phyloP scores from a whole-genome alignment of 2,113 vertebrate genomes.

The Solenodon paradoxus region DNA sequence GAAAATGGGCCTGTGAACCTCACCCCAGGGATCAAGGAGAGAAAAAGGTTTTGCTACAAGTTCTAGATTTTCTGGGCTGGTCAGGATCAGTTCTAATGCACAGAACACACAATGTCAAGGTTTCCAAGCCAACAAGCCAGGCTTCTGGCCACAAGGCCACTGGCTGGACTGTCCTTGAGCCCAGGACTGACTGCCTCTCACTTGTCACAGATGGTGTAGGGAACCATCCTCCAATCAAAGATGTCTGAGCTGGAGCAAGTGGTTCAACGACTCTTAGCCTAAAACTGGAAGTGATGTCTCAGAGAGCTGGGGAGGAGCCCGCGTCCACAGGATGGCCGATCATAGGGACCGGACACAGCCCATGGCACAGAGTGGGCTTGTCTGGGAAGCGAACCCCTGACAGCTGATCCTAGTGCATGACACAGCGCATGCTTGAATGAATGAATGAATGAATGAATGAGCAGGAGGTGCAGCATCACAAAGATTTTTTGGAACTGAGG shows the following conservation, averaged over 20 bases:
- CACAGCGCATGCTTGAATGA: not conserved
- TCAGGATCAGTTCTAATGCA: accelerated
- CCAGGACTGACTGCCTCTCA: not conserved
- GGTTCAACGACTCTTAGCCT: not conserved
- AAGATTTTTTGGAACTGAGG: not conserved
- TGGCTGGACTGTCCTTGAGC: not conserved
- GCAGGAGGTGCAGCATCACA: not conserved
- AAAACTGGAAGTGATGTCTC: not conserved
- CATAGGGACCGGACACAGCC: not conserved
- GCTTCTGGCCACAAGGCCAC: not conserved
- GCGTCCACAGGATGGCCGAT: accelerated
- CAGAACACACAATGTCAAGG: not conserved
- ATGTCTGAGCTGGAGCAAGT: not conserved
- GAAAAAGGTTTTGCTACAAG: not conserved
- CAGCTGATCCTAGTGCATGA: not conserved
- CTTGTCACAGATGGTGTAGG: no score
- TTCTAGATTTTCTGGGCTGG: not conserved
- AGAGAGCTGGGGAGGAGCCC: not conserved
- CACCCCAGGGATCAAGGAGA: accelerated
- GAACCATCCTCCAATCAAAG: not conserved
- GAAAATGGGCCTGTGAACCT: not conserved
- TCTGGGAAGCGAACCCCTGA: accelerated
- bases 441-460: not conserved
- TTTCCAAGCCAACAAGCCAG: not conserved
- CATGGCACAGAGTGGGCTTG: not conserved